Base-by-base conservation (phyloP, 2,113 vertebrate genomes). In the Origma solitaria region DNA sequence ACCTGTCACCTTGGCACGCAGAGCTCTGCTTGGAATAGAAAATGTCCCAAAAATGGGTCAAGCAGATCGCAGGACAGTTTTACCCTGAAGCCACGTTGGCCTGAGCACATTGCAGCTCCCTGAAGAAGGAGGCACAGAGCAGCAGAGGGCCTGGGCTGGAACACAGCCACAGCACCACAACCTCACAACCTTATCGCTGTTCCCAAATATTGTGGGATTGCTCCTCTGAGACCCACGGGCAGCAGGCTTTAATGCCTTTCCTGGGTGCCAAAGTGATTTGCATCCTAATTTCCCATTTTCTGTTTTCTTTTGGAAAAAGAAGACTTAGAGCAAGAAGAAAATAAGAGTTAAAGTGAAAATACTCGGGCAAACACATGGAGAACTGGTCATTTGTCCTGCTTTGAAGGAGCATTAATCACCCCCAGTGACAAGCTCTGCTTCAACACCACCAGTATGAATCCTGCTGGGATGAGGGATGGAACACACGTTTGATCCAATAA, bases 321-420 rank as follows among this genome's bases (percentile, higher is more conserved):
- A 2, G 3, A 38, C 45, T 22, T 25, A 51, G 42, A 86, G 44
- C 33, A 54, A 85, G 64, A 73, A 73, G 78, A 65, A 86, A 96
- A n/a, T 11, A n/a, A 76, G 86, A 77, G 38, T 53, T 49, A 25
- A 56, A 85, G 53, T 58, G 70, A 68, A 82, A 79, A 65, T 9
- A 44, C 64, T 66, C 44, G 58, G 88, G 68, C 45, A 93, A 72
- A 51, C 53, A 40, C 65, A 21, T 4, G 72, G 56, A 81, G 87
- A 86, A 13, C 6, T 16, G 71, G 89, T 40, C 81, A 72, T 82
- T 91, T 95, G 91, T 94, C 76, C 95, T 81, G 62, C 83, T 91
- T 12, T 69, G 82, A 50, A 85, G 50, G 88, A 70, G n/a, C 54
- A 93, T 95, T 96, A 90, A 95, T 95, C 95, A 92, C 45, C 33